phyloP scores from a whole-genome alignment of 2,888 invertebrate genomes.

The Hydroisotoma schaefferi region DNA sequence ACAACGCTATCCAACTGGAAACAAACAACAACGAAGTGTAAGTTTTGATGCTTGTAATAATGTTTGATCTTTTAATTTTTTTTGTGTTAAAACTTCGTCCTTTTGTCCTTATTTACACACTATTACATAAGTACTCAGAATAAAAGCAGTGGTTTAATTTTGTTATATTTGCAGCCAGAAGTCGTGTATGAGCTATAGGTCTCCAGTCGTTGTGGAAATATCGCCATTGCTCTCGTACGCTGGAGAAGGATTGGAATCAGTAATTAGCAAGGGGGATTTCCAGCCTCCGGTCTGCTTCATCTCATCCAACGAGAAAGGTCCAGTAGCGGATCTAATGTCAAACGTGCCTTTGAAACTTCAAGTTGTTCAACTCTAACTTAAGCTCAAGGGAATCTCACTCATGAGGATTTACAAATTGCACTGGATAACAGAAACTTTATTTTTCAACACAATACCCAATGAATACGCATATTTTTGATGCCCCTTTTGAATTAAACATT shows the following conservation, averaged over 20 bases:
- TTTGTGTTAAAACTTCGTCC: constrained; percentile 1
- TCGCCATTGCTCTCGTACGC: constrained; percentile 86
- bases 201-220: constrained; percentile 69
- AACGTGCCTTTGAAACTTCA: background rate
- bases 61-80: background rate
- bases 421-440: too few relatives aligned
- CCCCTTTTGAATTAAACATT: too few relatives aligned
- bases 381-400: too few relatives aligned
- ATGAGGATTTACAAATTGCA: too few relatives aligned
- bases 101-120: constrained; percentile 5
- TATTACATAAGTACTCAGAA: background rate
- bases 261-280: constrained; percentile 66
- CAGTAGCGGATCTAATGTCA: constrained; percentile 13
- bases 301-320: constrained; percentile 33
- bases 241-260: constrained; percentile 74
- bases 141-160: constrained; percentile 11
- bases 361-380: too few relatives aligned
- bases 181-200: constrained; percentile 52
- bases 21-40: constrained; percentile 50
- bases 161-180: constrained; percentile 51
- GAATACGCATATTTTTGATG: too few relatives aligned
- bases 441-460: too few relatives aligned
- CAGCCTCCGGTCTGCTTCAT: constrained; percentile 59
- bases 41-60: constrained; percentile 31
- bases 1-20: constrained; percentile 49